Percentiles rank a stretch among this genome's conserved stretches.
Evolutionary conservation across 2,797 vertebrate genomes (phyloP).

Genomic region (Enteromius thamalakanensis): DNA sequence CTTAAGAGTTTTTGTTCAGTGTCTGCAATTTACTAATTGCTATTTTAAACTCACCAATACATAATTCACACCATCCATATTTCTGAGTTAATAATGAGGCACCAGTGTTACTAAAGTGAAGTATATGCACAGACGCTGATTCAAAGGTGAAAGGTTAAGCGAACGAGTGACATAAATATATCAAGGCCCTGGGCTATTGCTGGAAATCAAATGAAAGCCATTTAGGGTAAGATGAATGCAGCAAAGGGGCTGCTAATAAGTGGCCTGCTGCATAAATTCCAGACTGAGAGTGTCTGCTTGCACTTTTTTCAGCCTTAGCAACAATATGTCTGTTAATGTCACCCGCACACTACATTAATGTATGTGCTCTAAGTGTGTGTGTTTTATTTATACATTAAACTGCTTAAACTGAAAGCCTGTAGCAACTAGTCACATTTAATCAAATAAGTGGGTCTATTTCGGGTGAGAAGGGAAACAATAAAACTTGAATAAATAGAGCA

Average conservation of each 20-base stretch:
- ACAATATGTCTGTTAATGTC: slow-evolving; percentile 34
- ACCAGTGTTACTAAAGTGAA: background rate
- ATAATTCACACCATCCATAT: background rate
- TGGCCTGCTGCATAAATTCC: slow-evolving; percentile 33
- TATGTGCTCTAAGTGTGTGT: slow-evolving; percentile 14
- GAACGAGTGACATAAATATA: slow-evolving; percentile 9
- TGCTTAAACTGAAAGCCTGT: slow-evolving; percentile 40
- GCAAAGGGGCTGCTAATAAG: slow-evolving; percentile 36
- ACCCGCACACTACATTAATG: slow-evolving; percentile 7
- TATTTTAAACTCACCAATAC: background rate
- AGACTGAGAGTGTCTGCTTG: background rate
- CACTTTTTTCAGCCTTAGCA: slow-evolving; percentile 5
- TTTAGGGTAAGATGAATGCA: slow-evolving; percentile 22
- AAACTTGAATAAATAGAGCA: slow-evolving; percentile 17
- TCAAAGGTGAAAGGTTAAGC: slow-evolving; percentile 27
- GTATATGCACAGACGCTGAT: background rate
- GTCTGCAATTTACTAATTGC: slow-evolving; percentile 15
- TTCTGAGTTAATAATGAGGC: slow-evolving; percentile 2
- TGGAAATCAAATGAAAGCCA: slow-evolving; percentile 34
- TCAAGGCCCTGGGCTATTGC: background rate
- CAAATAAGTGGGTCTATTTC: slow-evolving; percentile 42
- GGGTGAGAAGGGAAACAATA: slow-evolving; percentile 31
- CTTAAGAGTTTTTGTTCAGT: slow-evolving; percentile 10
- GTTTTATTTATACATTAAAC: slow-evolving; percentile 5
- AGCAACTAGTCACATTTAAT: slow-evolving; percentile 58